Conservation (phyloP, 2,113 vertebrate genomes). For the Xiphophorus hellerii region DNA sequence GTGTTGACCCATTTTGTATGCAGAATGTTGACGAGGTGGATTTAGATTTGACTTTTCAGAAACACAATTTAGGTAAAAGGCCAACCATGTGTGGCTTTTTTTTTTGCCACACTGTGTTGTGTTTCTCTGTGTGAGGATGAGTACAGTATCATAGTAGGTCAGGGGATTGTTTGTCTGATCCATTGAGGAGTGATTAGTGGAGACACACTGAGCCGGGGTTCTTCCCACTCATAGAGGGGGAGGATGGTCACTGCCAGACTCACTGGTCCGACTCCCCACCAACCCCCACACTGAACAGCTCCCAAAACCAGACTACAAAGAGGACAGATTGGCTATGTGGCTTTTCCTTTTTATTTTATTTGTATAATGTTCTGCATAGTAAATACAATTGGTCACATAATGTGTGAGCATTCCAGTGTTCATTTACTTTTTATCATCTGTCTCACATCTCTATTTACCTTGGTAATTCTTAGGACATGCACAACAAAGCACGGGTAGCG, state of each 20-base stretch:
- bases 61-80: not conserved
- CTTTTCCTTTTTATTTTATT: constrained; percentile 4
- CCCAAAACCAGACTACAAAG: constrained; percentile 39
- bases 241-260: constrained; percentile 44
- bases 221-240: constrained; percentile 45
- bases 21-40: constrained; percentile 32
- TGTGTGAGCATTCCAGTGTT: not conserved
- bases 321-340: constrained; percentile 19
- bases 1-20: constrained; percentile 35
- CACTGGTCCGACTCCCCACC: constrained; percentile 14
- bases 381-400: not conserved
- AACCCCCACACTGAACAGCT: constrained; percentile 29
- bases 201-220: constrained; percentile 57
- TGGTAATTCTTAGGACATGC: not conserved
- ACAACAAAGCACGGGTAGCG: not conserved
- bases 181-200: constrained; percentile 69
- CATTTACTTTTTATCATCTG: not conserved
- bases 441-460: not conserved
- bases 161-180: constrained; percentile 75
- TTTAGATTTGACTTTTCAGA: constrained; percentile 31
- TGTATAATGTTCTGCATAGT: not conserved
- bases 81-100: constrained; percentile 22
- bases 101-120: not conserved
- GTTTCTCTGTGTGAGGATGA: constrained; percentile 29
- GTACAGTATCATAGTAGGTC: constrained; percentile 69